These are phyloP conservation scores for Lordiphosa fenestrarum DNA, from an alignment of 2,888 invertebrate genomes.

Conservation along the genomic window DNA sequence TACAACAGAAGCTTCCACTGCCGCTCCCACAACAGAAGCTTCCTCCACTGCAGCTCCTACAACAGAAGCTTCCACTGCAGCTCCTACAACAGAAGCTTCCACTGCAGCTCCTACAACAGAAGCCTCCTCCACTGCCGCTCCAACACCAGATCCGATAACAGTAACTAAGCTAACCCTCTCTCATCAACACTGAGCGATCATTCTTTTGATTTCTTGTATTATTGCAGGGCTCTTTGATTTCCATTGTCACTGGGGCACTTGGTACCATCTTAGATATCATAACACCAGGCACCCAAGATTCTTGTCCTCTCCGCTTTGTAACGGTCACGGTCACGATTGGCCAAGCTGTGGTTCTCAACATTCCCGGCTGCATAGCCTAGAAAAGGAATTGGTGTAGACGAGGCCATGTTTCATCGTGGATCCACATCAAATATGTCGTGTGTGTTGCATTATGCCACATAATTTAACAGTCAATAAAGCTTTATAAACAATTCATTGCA, in stretches of 20 bases:
- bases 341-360: no score
- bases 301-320: background rate
- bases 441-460: conserved; percentile 18
- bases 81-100: background rate
- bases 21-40: background rate
- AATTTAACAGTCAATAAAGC: conserved; percentile 31
- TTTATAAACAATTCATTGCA: conserved; percentile 13
- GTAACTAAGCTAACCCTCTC: conserved; percentile 2
- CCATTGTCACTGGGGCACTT: no score
- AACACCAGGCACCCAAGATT: background rate
- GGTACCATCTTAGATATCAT: background rate
- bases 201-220: no score
- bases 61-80: background rate
- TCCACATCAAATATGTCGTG: conserved; percentile 20
- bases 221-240: background rate
- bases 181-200: background rate
- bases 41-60: background rate
- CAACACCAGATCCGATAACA: background rate
- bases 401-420: background rate
- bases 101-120: conserved; percentile 1
- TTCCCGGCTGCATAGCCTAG: background rate
- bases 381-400: background rate
- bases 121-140: background rate
- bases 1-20: background rate
- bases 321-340: no score